Base-by-base conservation (phyloP, 1,140 invertebrate species). In the Carposina sasakii region DNA sequence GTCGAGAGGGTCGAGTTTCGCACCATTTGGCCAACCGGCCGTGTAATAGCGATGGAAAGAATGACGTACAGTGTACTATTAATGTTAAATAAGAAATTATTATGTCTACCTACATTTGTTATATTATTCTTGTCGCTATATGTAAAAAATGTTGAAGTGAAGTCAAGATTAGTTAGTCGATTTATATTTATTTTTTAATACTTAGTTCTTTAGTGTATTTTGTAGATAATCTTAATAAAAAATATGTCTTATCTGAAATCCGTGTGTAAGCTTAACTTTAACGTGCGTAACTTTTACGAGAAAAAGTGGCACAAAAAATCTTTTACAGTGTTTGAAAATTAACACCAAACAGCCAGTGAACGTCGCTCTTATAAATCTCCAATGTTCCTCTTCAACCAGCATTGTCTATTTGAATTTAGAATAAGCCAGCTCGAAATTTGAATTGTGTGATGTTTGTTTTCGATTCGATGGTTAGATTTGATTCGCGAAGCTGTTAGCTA, bases 1-100 rank as follows among this genome's bases (percentile, higher is more conserved):
- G 49, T 46, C 57, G 60, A 48, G 63, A 63, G 77, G 78, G 75
- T 82, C 76, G 73, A 62, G 60, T 82, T 82, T 79, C 78, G 73
- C 78, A 76, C 76, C 78, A 82, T 82, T 82, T 82, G 78, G 78
- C 76, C 75, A 78, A 76, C 75, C 62, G 69, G 63, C 71, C 78
- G 71, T 79, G 73, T 79, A 76, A 79, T 82, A 78, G 73, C 65
- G 52, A 51, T 52, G 33, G 60, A 51, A 63, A 57, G 69, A 23
- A 16, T 39, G 37, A 30, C 67, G 58, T 23, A 60, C 67, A 73
- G n/a, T n/a, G n/a, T n/a, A n/a, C n/a, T n/a, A n/a, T n/a, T n/a
- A n/a, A n/a, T n/a, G n/a, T n/a, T n/a, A n/a, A n/a, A n/a, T n/a
- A n/a, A n/a, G n/a, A n/a, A n/a, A n/a, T n/a, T n/a, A n/a, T n/a